phyloP scores from a whole-genome alignment of 2,113 vertebrate species.

The Synchiropus splendidus region DNA sequence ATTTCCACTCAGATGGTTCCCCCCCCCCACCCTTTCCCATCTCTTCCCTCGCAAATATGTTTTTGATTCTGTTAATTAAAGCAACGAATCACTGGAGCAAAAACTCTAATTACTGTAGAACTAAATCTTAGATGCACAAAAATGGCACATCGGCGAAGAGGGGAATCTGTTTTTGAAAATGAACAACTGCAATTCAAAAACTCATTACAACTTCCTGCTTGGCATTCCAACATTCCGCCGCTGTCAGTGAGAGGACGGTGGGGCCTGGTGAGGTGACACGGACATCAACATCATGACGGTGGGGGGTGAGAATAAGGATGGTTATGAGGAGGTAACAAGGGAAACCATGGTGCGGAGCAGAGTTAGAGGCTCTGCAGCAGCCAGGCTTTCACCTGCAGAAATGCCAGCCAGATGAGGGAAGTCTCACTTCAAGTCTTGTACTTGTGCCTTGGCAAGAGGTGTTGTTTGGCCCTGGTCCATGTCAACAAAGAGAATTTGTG shows the following conservation, averaged over 20 bases:
- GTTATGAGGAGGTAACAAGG: slow-evolving; percentile 21
- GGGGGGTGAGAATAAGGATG: slow-evolving; percentile 27
- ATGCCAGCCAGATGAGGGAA: slow-evolving; percentile 18
- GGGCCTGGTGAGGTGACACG: no score
- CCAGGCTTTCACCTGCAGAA: slow-evolving; percentile 8
- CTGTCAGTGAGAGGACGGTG: slow-evolving; percentile 44
- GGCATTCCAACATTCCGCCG: slow-evolving; percentile 51
- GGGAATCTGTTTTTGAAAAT: slow-evolving; percentile 29
- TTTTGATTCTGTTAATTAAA: slow-evolving; percentile 45
- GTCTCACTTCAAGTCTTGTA: slow-evolving; percentile 23
- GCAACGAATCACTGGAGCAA: slow-evolving; percentile 24
- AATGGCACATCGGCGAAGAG: slow-evolving; percentile 19
- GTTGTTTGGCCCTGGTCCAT: no score
- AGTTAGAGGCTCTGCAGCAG: neutral
- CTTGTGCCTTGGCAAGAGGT: slow-evolving; percentile 29
- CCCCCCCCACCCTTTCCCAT: slow-evolving; percentile 22
- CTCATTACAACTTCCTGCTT: slow-evolving; percentile 58
- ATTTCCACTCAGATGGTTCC: slow-evolving; percentile 44
- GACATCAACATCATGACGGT: no score
- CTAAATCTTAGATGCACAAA: slow-evolving; percentile 35
- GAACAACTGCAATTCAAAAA: slow-evolving; percentile 39
- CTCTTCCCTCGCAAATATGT: slow-evolving; percentile 7
- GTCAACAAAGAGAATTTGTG: no score
- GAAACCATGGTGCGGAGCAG: slow-evolving; percentile 23
- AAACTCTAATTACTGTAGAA: slow-evolving; percentile 49